A percentile compares a stretch with the other conserved stretches of the same genome.
Conservation (phyloP, 37 sponge, comb jelly and placozoan genomes). For the Lycopodina hypogea region DNA sequence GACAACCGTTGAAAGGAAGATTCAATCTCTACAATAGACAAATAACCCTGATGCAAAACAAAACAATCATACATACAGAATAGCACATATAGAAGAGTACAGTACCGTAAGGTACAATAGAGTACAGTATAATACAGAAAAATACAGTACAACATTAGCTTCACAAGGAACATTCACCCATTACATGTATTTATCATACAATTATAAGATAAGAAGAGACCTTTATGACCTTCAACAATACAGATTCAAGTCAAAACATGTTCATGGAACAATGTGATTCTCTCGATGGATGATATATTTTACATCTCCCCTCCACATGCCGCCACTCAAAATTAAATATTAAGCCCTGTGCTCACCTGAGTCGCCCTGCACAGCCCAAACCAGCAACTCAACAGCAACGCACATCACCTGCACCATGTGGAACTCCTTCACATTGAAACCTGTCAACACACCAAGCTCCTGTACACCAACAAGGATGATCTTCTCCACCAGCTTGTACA, state of each 20-base stretch:
- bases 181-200: too few relatives aligned
- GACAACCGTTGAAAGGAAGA: slow-evolving; percentile 45
- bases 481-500: slow-evolving; percentile 24
- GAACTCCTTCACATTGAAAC: slow-evolving; percentile 25
- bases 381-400: slow-evolving; percentile 33
- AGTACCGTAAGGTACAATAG: too few relatives aligned
- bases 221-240: too few relatives aligned
- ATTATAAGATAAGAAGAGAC: too few relatives aligned
- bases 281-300: too few relatives aligned
- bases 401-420: slow-evolving; percentile 35
- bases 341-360: neutral
- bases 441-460: neutral
- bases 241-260: too few relatives aligned
- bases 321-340: too few relatives aligned
- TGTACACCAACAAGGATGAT: slow-evolving; percentile 17
- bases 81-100: too few relatives aligned
- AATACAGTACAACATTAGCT: neutral
- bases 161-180: too few relatives aligned
- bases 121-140: neutral
- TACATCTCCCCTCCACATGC: neutral
- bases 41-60: neutral
- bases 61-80: too few relatives aligned
- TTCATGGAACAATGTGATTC: too few relatives aligned
- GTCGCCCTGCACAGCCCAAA: slow-evolving; percentile 25
- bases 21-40: slow-evolving; percentile 25